Conservation (phyloP, 2,888 invertebrate genomes). For the Cosmopolites sordidus region DNA sequence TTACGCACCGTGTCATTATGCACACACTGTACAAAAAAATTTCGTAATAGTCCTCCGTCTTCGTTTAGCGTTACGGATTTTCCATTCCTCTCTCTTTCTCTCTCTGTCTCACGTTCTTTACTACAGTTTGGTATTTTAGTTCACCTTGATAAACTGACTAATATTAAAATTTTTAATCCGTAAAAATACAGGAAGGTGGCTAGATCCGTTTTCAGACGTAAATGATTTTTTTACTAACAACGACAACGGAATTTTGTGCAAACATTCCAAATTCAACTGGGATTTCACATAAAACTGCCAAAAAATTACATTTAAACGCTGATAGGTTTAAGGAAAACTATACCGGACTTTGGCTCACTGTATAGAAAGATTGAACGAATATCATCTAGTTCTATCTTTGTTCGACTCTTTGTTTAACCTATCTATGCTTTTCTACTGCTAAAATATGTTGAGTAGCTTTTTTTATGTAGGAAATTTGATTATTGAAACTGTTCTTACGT, state of each 20-base stretch:
- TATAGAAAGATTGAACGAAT: too few relatives aligned
- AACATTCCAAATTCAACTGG: too few relatives aligned
- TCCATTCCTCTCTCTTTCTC: conserved; percentile 15
- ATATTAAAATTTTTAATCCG: conserved; percentile 15
- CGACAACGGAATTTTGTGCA: too few relatives aligned
- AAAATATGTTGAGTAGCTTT: neutral
- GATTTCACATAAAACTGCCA: too few relatives aligned
- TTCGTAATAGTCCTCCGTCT: conserved; percentile 11
- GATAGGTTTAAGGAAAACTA: too few relatives aligned
- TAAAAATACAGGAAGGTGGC: conserved; percentile 16
- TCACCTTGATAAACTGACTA: conserved; percentile 20
- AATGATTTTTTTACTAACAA: too few relatives aligned
- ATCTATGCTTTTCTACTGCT: too few relatives aligned
- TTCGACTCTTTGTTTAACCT: conserved; percentile 8
- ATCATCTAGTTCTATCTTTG: too few relatives aligned
- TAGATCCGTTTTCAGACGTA: neutral
- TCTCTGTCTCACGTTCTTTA: conserved; percentile 5
- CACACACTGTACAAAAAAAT: conserved; percentile 13
- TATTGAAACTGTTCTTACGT: conserved; percentile 7
- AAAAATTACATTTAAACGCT: too few relatives aligned
- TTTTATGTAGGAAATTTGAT: conserved; percentile 12
- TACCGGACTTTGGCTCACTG: too few relatives aligned
- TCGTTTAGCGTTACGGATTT: conserved; percentile 21
- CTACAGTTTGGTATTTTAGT: conserved; percentile 14
- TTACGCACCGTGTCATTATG: conserved; percentile 22